Conservation (phyloP, 2,888 invertebrate species). For the Phaedon cochleariae region DNA sequence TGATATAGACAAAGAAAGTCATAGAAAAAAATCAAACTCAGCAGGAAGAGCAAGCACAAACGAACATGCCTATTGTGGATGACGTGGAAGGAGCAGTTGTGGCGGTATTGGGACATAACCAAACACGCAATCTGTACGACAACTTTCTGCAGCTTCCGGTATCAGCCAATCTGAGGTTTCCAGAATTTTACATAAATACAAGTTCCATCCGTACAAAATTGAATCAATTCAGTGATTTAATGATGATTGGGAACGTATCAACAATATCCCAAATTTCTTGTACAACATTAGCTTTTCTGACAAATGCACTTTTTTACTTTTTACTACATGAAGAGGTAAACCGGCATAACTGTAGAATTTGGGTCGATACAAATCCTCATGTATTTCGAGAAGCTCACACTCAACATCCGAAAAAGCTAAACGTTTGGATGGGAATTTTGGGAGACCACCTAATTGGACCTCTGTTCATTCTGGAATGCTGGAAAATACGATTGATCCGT, state of each 20-base stretch:
- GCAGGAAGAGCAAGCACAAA: no score
- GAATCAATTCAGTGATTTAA: background rate
- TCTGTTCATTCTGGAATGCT: background rate
- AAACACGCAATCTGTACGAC: slow-evolving; percentile 3
- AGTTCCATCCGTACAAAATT: slow-evolving; percentile 7
- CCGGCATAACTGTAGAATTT: slow-evolving; percentile 8
- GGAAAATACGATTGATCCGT: slow-evolving; percentile 2
- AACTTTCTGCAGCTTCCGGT: background rate
- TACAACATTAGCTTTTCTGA: background rate
- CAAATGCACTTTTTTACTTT: background rate
- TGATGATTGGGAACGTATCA: background rate
- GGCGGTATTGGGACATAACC: background rate
- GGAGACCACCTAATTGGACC: background rate
- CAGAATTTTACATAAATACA: background rate
- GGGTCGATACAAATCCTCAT: background rate
- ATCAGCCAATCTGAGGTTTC: slow-evolving; percentile 1
- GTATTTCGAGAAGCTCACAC: no score
- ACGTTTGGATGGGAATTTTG: no score
- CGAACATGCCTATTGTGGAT: no score
- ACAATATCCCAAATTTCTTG: slow-evolving; percentile 10
- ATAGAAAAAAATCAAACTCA: no score
- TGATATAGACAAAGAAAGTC: no score
- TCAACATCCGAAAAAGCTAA: no score
- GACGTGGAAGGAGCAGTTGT: background rate
- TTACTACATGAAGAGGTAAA: background rate